Percentiles rank a stretch among this genome's conserved stretches.
These are phyloP conservation scores for Coelopa frigida DNA, from an alignment of 1,140 invertebrate genomes.

Conservation along the genomic window DNA sequence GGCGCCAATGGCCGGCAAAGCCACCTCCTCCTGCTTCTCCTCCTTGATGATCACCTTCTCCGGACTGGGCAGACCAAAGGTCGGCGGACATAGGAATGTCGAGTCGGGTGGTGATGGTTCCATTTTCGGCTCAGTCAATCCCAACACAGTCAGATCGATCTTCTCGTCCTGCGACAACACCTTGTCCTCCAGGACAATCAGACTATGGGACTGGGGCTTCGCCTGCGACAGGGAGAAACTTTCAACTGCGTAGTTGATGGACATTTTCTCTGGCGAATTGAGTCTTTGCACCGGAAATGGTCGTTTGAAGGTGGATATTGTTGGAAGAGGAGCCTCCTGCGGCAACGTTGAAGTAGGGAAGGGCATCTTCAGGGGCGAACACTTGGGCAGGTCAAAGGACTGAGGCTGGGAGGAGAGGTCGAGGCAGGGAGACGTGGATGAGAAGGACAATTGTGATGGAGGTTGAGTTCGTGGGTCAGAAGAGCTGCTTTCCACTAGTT, in stretches of 20 bases:
- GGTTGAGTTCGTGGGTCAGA: no score
- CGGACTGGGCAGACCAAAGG: slow-evolving; percentile 5
- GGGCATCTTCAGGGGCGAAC: slow-evolving; percentile 8
- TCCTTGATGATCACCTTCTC: slow-evolving; percentile 8
- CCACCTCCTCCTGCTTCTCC: slow-evolving; percentile 4
- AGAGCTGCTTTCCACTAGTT: no score
- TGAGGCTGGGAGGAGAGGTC: neutral
- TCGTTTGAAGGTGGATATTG: slow-evolving; percentile 10
- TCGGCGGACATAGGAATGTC: no score
- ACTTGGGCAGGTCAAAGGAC: slow-evolving; percentile 4
- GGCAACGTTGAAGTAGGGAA: slow-evolving; percentile 11
- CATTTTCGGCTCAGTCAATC: slow-evolving; percentile 14
- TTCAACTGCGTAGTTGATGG: no score
- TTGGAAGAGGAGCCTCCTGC: slow-evolving; percentile 10
- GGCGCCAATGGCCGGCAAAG: no score
- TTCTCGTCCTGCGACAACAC: slow-evolving; percentile 34
- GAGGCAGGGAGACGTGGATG: no score
- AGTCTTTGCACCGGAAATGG: slow-evolving; percentile 4
- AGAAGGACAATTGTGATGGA: no score
- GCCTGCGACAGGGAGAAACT: no score
- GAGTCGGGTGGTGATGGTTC: neutral
- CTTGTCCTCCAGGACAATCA: slow-evolving; percentile 39
- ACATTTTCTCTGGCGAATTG: neutral
- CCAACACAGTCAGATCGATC: slow-evolving; percentile 27
- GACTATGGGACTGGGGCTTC: no score